Base-by-base conservation (phyloP, 2,113 vertebrate species). In the Podiceps cristatus region DNA sequence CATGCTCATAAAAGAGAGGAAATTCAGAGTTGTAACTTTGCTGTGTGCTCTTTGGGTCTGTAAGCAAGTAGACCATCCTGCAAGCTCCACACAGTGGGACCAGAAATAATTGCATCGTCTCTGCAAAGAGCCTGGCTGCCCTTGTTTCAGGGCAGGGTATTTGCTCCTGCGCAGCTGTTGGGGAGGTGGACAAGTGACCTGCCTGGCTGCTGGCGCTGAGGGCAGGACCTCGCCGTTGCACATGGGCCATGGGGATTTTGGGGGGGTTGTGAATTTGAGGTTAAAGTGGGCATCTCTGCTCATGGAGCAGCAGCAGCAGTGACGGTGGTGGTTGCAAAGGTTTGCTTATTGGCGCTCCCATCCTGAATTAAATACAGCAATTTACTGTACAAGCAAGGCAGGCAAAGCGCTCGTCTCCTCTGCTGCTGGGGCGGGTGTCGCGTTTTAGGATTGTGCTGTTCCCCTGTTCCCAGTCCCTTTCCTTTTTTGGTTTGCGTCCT, bases 231-330 rank as follows among this genome's bases (percentile, higher is more conserved):
- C 2, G 4, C 50, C 2, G 1, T 18, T 13, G 0, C 3, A 0
- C 17, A 16, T 0, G 2, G 49, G 56, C 25, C 7, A 2, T 1
- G 5, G 53, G 31, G 31, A 1, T 7, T 8, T 11, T 2, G 25
- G 8, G 23, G 28, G n/a, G 5, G 2, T 6, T 8, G 18, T 20
- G 53, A 28, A 2, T 4, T 27, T 28, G 47, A 28, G 73, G 33
- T 15, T 1, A 16, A 16, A 24, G 17, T 10, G 37, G 3, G 1
- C 5, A 5, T 7, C 49, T 12, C 58, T 56, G 82, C 49, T 29
- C 4, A 0, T 4, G 18, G 63, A 25, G 44, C 25, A 11, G 42
- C 31, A 27, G 37, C 28, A 12, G 72, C 12, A 7, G 49, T 3
- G 23, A 45, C 55, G 10, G 49, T 4, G 17, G 49, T 59, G 2